A percentile compares a stretch with the other conserved stretches of the same genome.
These are phyloP conservation scores for Tinamus guttatus DNA, from an alignment of 2,113 vertebrate species.

Conservation along the genomic window DNA sequence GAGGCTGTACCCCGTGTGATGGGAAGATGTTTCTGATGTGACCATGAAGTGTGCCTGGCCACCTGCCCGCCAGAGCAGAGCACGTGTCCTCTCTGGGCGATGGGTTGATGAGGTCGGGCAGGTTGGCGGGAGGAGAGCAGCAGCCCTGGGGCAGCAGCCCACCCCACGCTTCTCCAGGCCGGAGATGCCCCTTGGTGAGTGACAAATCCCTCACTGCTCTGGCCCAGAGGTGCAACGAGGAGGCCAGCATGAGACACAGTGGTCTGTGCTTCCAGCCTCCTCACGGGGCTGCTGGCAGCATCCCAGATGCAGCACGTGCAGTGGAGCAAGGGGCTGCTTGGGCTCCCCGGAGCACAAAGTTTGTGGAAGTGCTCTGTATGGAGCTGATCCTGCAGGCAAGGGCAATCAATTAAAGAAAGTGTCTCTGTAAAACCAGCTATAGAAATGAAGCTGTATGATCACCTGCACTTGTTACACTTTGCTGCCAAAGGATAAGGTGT, in stretches of 20 bases:
- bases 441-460: not conserved
- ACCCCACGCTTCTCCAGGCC: too few species aligned
- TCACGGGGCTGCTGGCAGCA: not conserved
- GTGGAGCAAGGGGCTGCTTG: not conserved
- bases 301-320: too few species aligned
- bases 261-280: not conserved
- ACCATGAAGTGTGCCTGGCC: too few species aligned
- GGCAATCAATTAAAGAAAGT: not conserved
- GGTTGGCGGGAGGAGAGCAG: too few species aligned
- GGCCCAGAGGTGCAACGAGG: accelerated
- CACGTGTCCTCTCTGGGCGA: too few species aligned
- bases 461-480: not conserved
- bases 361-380: not conserved
- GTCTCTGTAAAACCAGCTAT: not conserved
- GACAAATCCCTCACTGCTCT: too few species aligned
- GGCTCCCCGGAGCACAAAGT: not conserved
- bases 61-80: too few species aligned
- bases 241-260: too few species aligned
- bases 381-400: not conserved
- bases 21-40: too few species aligned
- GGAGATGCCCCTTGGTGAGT: not conserved
- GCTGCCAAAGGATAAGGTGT: not conserved
- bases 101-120: too few species aligned
- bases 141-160: too few species aligned
- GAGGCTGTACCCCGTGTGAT: too few species aligned